Percentiles rank a stretch among this genome's conserved stretches.
These are phyloP conservation scores for Tipula helvola DNA, from an alignment of 2,888 invertebrate species.

Conservation along the genomic window DNA sequence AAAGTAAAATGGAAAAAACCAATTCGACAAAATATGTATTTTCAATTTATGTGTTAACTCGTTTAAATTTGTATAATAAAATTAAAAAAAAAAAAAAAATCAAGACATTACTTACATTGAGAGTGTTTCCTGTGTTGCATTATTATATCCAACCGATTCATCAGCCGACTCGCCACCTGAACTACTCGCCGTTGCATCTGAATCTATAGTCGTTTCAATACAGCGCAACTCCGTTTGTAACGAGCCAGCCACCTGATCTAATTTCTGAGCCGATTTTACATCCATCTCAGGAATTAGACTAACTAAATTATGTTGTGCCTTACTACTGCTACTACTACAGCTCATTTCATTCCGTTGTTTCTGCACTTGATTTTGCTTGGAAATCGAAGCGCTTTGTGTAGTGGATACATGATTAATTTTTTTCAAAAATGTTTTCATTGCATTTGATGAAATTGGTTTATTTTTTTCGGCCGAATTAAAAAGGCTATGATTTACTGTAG, in stretches of 20 bases:
- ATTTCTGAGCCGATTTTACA: conserved; percentile 39
- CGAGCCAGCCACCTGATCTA: conserved; percentile 60
- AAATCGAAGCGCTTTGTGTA: conserved; percentile 22
- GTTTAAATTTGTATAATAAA: neutral
- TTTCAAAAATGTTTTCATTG: conserved; percentile 41
- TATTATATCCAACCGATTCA: conserved; percentile 69
- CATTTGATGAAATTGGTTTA: conserved; percentile 37
- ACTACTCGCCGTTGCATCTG: conserved; percentile 87
- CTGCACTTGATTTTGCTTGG: conserved; percentile 20
- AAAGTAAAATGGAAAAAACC: neutral
- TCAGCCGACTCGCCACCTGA: conserved; percentile 92
- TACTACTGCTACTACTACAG: neutral
- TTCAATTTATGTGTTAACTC: neutral
- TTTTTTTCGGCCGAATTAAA: conserved; percentile 23
- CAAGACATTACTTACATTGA: conserved; percentile 57
- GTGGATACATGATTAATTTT: conserved; percentile 28
- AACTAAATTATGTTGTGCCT: neutral
- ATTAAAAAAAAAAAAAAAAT: conserved; percentile 12
- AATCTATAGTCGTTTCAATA: conserved; percentile 68
- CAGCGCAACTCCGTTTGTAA: conserved; percentile 59
- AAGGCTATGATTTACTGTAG: conserved; percentile 12
- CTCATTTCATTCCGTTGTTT: conserved; percentile 15
- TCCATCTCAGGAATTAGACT: conserved; percentile 35
- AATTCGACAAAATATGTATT: neutral
- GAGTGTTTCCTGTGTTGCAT: conserved; percentile 60